Evolutionary conservation across 2,797 vertebrate genomes (phyloP), one percentile per base, ranked within the genome.

Genomic region (Anableps anableps): DNA sequence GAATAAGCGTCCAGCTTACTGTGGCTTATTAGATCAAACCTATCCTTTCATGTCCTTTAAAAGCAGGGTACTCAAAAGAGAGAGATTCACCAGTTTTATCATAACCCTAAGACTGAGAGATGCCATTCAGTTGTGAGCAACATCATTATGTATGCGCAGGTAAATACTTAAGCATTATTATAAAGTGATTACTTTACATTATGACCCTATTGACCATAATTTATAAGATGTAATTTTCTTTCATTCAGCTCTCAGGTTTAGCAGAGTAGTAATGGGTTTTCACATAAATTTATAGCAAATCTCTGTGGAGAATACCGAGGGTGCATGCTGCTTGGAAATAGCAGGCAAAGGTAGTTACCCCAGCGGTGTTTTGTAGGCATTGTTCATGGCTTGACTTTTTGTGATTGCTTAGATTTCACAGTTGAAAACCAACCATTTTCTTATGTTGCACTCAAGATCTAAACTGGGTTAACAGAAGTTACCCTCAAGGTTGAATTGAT

Each of bases 21-120:
- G 10, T n/a, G 14, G 75, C 53, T 89, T 88, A 91, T 91, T 66
- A 86, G 88, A 92, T 91, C 78, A 89, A 13, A 38, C 45, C 43
- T 75, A 68, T 76, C 62, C 75, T 83, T 81, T 85, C 72, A 73
- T 82, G 76, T 66, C 75, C 72, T 84, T 83, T 75, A 89, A 86
- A 80, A 88, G 85, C 48, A 72, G 64, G 36, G 6, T 31, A 41
- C 66, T 80, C 48, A 29, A 68, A 90, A 43, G 73, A 79, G 53
- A 72, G 68, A 73, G 76, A 77, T 73, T 26, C 83, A 29, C 77
- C 14, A 8, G 29, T 82, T 14, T 76, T 60, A 73, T 47, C 47
- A 47, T 43, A 29, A 60, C 13, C 47, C 79, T 71, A 78, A 11
- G 68, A 73, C n/a, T 76, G 31, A 62, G 34, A 80, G 21, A 62